Percentiles rank a stretch among this genome's conserved stretches.
phyloP scores from a whole-genome alignment of 2,797 vertebrate genomes.

The Malacoraja senta region DNA sequence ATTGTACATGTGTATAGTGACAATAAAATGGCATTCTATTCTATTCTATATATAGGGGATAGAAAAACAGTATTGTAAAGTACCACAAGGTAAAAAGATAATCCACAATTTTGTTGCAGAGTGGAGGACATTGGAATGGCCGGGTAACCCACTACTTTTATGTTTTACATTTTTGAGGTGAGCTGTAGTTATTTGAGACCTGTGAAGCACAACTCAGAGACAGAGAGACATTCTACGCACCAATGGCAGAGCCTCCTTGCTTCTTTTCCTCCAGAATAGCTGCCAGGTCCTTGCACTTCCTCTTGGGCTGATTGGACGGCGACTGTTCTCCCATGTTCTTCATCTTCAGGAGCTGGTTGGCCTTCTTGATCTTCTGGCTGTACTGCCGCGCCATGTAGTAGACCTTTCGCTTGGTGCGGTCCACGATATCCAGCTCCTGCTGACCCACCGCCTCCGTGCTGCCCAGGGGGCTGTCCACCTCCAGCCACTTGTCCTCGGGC shows the following conservation, averaged over 20 bases:
- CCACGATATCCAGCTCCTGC: conserved; percentile 61
- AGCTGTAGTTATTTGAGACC: neutral
- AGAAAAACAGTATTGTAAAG: too few species aligned
- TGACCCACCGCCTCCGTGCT: conserved; percentile 57
- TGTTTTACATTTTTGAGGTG: neutral
- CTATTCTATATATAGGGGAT: neutral
- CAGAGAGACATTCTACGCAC: conserved; percentile 56
- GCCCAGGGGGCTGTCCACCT: conserved; percentile 63
- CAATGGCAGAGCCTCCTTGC: conserved; percentile 89
- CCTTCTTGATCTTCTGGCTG: conserved; percentile 96
- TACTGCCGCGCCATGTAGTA: conserved; percentile 96
- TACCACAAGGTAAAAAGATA: too few species aligned
- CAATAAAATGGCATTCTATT: too few species aligned
- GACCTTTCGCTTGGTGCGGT: conserved; percentile 82
- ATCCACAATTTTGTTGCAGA: neutral
- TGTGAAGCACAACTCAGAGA: neutral
- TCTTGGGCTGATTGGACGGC: conserved; percentile 59
- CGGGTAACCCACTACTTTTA: neutral
- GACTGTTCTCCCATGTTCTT: conserved; percentile 81
- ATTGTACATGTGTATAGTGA: too few species aligned
- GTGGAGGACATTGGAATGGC: neutral
- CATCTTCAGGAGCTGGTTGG: conserved; percentile 90
- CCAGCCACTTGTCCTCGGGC: conserved; percentile 59
- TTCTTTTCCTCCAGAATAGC: conserved; percentile 94
- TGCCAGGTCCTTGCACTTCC: conserved; percentile 77